Base-by-base conservation (phyloP, 2,888 invertebrate genomes). In the Norana najaformis region DNA sequence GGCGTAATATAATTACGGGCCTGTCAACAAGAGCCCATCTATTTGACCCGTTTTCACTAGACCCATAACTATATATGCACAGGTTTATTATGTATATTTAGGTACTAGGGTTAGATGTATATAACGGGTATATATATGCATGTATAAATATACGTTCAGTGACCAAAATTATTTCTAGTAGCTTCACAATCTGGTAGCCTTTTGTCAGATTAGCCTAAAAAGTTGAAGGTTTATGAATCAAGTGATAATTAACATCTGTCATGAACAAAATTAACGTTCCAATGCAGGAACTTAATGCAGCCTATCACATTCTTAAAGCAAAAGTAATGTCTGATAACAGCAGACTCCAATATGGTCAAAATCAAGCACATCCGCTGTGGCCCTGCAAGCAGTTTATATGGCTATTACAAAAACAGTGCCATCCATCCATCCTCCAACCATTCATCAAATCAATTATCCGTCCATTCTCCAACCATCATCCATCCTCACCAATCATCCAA, bases 341-440 rank as follows among this genome's bases (percentile, higher is more conserved):
- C 41, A 69, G 69, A n/a, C 69, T 69, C 69, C n/a, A 69, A 69
- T 69, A n/a, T 69, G 69, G 69, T n/a, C 69, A 69, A n/a, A n/a
- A n/a, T n/a, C 30, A 69, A 69, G 30, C 69, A 69, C 0, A 13
- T n/a, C 69, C 30, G n/a, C n/a, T 69, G 69, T n/a, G n/a, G 69
- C 11, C n/a, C 69, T 69, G 69, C 69, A 69, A 69, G 11, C 69
- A 69, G 8, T 69, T 69, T 69, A 30, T 69, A n/a, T 69, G 30
- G 11, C n/a, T 69, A 8, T 13, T n/a, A 69, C 69, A 69, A n/a
- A 69, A 16, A 8, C 69, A 69, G 69, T 41, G 47, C 47, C 14
- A 41, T 41, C 41, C 41, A 41, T 41, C 14, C 14, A 41, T 69
- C 16, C 69, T 69, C n/a, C 69, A n/a, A 11, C 23, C 47, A 69